phyloP scores from a whole-genome alignment of 2,113 vertebrate species.

The Coreoperca whiteheadi region DNA sequence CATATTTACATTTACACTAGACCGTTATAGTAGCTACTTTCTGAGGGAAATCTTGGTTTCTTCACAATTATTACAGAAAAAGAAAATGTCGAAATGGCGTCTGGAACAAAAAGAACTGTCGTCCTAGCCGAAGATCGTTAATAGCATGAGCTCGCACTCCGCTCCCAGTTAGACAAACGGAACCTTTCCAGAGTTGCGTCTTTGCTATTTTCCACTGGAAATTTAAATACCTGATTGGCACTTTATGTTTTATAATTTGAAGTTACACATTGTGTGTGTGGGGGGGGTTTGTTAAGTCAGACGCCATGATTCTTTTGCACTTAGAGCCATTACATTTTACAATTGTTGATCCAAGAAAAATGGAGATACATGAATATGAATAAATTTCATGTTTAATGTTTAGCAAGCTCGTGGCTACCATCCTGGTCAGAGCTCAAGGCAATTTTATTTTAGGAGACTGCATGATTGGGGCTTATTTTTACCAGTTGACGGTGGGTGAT shows the following conservation, averaged over 20 bases:
- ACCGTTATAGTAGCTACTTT: accelerated
- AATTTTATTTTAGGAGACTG: too few relatives aligned
- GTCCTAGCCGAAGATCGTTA: not conserved
- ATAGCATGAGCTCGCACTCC: not conserved
- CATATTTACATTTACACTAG: not conserved
- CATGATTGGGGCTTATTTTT: too few relatives aligned
- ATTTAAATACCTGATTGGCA: not conserved
- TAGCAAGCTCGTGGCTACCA: too few relatives aligned
- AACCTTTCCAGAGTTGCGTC: not conserved
- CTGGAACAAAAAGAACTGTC: accelerated
- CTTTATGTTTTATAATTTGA: too few relatives aligned
- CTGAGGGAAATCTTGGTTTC: accelerated
- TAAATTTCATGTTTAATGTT: too few relatives aligned
- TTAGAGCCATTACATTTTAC: not conserved
- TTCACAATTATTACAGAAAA: not conserved
- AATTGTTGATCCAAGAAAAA: not conserved
- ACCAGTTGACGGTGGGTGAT: not conserved
- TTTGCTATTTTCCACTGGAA: not conserved
- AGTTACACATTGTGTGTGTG: too few relatives aligned
- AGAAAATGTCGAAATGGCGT: not conserved
- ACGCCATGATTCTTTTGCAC: not conserved
- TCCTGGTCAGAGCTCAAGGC: too few relatives aligned
- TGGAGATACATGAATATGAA: not conserved
- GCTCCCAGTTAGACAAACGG: not conserved
- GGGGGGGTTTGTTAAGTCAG: too few relatives aligned